These are phyloP conservation scores for Chelmon rostratus DNA, from an alignment of 2,797 vertebrate genomes.

Conservation along the genomic window DNA sequence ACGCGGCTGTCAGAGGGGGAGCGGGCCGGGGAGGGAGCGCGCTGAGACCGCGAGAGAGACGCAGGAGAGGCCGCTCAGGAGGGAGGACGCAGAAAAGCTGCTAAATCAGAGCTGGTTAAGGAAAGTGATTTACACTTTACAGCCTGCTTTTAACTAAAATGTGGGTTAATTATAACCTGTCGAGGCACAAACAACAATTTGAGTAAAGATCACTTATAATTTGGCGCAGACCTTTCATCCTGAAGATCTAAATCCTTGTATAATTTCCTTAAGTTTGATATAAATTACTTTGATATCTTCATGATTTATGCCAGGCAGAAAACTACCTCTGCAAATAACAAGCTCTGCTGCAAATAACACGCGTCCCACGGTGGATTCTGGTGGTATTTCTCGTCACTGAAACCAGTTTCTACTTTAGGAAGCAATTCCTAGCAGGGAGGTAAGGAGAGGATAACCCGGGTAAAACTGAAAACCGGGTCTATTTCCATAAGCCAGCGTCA, in stretches of 20 bases:
- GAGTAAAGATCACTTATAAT: slow-evolving; percentile 39
- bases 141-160: slow-evolving; percentile 45
- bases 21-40: slow-evolving; percentile 7
- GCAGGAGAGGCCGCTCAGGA: slow-evolving; percentile 8
- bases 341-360: slow-evolving; percentile 22
- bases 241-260: slow-evolving; percentile 9
- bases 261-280: slow-evolving; percentile 19
- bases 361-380: neutral
- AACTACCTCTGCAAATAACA: slow-evolving; percentile 34
- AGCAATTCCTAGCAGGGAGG: slow-evolving; percentile 6
- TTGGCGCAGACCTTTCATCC: slow-evolving; percentile 34
- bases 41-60: neutral
- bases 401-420: neutral
- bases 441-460: slow-evolving; percentile 31
- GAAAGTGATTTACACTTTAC: slow-evolving; percentile 47
- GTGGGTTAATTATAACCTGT: slow-evolving; percentile 56
- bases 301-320: slow-evolving; percentile 24
- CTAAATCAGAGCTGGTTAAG: slow-evolving; percentile 25
- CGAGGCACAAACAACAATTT: slow-evolving; percentile 54
- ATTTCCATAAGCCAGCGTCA: neutral
- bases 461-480: neutral
- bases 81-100: neutral
- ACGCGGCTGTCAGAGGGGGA: slow-evolving; percentile 48
- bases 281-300: slow-evolving; percentile 37
- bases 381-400: neutral